Evolutionary conservation across 2,888 invertebrate genomes (phyloP).

Genomic region (Drosophila crucigera): DNA sequence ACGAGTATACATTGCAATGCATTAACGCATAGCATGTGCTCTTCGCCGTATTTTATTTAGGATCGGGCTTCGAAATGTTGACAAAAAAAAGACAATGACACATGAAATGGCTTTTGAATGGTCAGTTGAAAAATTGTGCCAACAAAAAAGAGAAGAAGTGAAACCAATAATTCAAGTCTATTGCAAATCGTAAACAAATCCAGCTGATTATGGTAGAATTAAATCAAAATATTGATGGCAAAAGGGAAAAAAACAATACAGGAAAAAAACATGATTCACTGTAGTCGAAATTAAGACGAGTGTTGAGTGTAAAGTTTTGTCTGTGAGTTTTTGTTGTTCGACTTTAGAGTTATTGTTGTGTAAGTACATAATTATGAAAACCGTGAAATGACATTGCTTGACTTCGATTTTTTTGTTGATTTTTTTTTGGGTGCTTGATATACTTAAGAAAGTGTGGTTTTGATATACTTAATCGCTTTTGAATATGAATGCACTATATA

Average conservation of each 20-base stretch:
- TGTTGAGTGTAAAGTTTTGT: conserved; percentile 54
- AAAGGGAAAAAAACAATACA: conserved; percentile 22
- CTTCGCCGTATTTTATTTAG: conserved; percentile 78
- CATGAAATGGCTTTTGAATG: conserved; percentile 85
- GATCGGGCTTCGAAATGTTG: conserved; percentile 83
- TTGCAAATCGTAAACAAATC: conserved; percentile 53
- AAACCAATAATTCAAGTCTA: conserved; percentile 22
- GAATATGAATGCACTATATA: conserved; percentile 30
- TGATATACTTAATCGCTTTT: conserved; percentile 27
- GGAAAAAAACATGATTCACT: conserved; percentile 36
- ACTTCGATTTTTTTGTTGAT: conserved; percentile 1
- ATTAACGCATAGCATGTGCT: conserved; percentile 65
- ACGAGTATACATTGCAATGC: conserved; percentile 44
- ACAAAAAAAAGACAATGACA: conserved; percentile 78
- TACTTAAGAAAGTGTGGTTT: conserved; percentile 58
- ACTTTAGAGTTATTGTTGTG: conserved; percentile 23
- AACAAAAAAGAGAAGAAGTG: conserved; percentile 35
- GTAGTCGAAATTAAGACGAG: conserved; percentile 42
- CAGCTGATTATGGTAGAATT: conserved; percentile 50
- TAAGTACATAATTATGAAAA: conserved; percentile 50
- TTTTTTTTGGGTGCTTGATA: conserved; percentile 58
- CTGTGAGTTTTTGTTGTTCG: conserved; percentile 41
- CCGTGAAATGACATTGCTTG: conserved; percentile 55
- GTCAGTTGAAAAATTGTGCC: conserved; percentile 71
- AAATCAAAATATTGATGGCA: conserved; percentile 34